Base-by-base conservation (phyloP, 2,888 invertebrate genomes). In the Bembecia ichneumoniformis region DNA sequence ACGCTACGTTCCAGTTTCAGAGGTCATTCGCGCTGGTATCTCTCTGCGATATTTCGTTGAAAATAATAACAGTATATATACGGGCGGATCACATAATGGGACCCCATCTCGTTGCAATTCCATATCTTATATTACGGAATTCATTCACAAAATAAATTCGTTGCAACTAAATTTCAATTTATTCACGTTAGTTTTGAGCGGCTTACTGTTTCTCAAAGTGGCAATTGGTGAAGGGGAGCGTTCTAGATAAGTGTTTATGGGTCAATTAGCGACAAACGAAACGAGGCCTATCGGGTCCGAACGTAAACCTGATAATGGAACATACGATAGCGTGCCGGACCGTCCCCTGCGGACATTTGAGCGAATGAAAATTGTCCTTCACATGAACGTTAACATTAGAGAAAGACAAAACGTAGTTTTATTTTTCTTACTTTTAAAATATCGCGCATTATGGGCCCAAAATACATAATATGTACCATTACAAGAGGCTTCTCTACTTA, bases 191-290 rank as follows among this genome's bases (percentile, higher is more conserved):
- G 36, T 36, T 14, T 20, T 20, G 20, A 40, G n/a, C 57, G 63
- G 64, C 65, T 65, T 63, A 67, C 71, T 68, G 72, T 77, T 75
- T 74, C 70, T 67, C 61, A 52, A 57, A 63, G 64, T 58, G 58
- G 63, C 68, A 68, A 69, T 70, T 66, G 65, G 66, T 66, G 63
- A 63, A 63, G 68, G 62, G 63, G 66, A 66, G 64, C 68, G 71
- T 71, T 64, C 67, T 71, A 73, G 80, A 82, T 79, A 80, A 79
- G 76, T 77, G 77, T 79, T 80, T 81, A 80, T 76, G 62, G 70
- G 59, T 65, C 76, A 78, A 79, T 79, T 77, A 80, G 75, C 70
- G 71, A 69, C 66, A 68, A 74, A 74, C 73, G 64, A 73, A 76
- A 72, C 71, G 71, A 73, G 64, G 66, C 62, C 71, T 71, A 71